Evolutionary conservation across 1,140 invertebrate species (phyloP), one percentile per base, ranked within the genome.

Genomic region (Drosophila leontia): DNA sequence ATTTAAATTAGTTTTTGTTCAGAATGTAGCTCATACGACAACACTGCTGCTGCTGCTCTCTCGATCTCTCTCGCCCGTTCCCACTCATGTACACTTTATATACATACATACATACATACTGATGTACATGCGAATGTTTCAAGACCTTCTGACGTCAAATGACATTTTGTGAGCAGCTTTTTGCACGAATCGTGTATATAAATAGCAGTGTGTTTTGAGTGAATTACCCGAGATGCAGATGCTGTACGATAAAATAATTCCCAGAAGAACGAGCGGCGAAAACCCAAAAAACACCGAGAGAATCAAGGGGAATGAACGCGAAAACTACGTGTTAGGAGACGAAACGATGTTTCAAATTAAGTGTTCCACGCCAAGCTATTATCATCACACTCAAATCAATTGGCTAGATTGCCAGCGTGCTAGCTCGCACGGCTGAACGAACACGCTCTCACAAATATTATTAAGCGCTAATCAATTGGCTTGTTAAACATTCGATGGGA

Each of bases 111-210:
- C 19, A 19, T 56, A 47, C 45, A 48, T 48, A 61, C 45, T 13
- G 32, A 39, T 34, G 32, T 34, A 34, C 8, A 9, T 8, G 0
- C 32, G 8, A 6, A 29, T 35, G 35, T 56, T 19, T 56, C 35
- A 68, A 70, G 67, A 48, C 62, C 67, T 69, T 70, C 67, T 70
- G 67, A 45, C 67, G 62, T 68, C 47, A 67, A 53, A 44, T 68
- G 67, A 68, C 65, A 64, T 68, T 70, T 45, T 3, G 62, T 50
- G 47, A 64, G 65, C 65, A 65, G 32, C 26, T 67, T 61, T 45
- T 68, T 68, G 61, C 65, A 34, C 61, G 39, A 64, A 17, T 23
- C 45, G 15, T 2, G 44, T 51, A 19, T 70, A 70, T 67, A 53
- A 53, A 67, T 67, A 70, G 37, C 56, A 61, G 42, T 15, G 67